phyloP scores from a whole-genome alignment of 2,888 invertebrate genomes.

The Scaptomyza tumidula region DNA sequence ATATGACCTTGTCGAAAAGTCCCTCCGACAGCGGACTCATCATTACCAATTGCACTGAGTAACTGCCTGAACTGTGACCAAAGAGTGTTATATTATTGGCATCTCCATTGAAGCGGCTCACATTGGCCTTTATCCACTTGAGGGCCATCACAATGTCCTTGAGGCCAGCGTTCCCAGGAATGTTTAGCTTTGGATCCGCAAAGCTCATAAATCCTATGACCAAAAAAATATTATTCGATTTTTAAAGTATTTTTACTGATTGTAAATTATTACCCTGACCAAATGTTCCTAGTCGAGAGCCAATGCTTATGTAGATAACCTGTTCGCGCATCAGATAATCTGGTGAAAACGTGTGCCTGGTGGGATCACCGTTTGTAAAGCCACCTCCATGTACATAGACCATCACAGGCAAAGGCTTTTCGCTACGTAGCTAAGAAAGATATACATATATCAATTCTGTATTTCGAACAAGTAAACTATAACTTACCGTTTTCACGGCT shows the following conservation, averaged over 20 bases:
- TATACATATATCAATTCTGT: neutral
- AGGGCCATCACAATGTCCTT: slow-evolving; percentile 85
- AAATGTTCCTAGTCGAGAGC: slow-evolving; percentile 84
- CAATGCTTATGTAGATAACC: slow-evolving; percentile 83
- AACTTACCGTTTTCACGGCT: slow-evolving; percentile 61
- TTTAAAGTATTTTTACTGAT: too few relatives aligned
- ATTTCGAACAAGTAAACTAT: too few relatives aligned
- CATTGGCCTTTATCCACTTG: slow-evolving; percentile 85
- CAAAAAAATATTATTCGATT: neutral
- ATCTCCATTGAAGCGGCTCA: slow-evolving; percentile 85
- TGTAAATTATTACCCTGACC: slow-evolving; percentile 47
- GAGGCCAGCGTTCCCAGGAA: slow-evolving; percentile 85
- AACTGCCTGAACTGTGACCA: slow-evolving; percentile 85
- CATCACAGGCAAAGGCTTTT: slow-evolving; percentile 66
- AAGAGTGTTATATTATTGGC: slow-evolving; percentile 85
- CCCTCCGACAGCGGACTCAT: slow-evolving; percentile 84
- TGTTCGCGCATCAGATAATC: slow-evolving; percentile 84
- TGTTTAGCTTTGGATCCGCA: slow-evolving; percentile 82
- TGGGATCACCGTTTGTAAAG: slow-evolving; percentile 64
- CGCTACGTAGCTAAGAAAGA: slow-evolving; percentile 46
- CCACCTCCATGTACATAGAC: slow-evolving; percentile 71
- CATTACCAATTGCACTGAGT: slow-evolving; percentile 82
- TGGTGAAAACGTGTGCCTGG: slow-evolving; percentile 78
- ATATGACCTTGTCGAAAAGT: slow-evolving; percentile 80
- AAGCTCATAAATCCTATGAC: slow-evolving; percentile 84